Percentiles rank a stretch among this genome's conserved stretches.
Evolutionary conservation across 2,113 vertebrate species (phyloP).

Genomic region (Accipiter cooperii): DNA sequence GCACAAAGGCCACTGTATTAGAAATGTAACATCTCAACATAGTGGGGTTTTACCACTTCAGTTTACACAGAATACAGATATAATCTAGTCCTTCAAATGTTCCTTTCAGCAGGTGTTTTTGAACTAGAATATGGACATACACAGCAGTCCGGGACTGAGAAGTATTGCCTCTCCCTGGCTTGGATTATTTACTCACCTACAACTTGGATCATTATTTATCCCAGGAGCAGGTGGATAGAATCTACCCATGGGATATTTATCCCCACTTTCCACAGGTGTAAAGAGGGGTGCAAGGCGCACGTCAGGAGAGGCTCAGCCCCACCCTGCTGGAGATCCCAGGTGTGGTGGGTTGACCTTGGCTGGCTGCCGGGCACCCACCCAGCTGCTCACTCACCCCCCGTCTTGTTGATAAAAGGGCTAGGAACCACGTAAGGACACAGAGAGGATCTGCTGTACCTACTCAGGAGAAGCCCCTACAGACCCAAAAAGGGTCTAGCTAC

Average conservation of each 20-base stretch:
- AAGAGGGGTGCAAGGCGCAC: neutral
- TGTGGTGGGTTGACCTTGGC: neutral
- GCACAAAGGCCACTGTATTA: neutral
- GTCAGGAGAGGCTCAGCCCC: neutral
- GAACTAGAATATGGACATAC: neutral
- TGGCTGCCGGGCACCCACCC: neutral
- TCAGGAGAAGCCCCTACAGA: neutral
- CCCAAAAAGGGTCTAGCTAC: neutral
- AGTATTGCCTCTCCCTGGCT: neutral
- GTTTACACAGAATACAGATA: neutral
- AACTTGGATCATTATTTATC: neutral
- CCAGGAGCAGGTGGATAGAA: neutral
- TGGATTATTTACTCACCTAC: neutral
- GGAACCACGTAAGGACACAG: neutral
- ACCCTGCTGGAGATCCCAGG: neutral
- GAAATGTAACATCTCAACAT: neutral
- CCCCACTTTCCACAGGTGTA: neutral
- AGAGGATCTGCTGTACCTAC: neutral
- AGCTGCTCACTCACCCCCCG: neutral
- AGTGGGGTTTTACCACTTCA: neutral
- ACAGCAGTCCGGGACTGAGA: neutral
- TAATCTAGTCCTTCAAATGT: neutral
- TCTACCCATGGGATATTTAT: neutral
- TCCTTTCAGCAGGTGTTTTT: neutral
- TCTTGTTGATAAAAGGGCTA: neutral